Evolutionary conservation across 1,140 invertebrate genomes (phyloP), one percentile per base, ranked within the genome.

Genomic region (Acromyrmex echinatior): DNA sequence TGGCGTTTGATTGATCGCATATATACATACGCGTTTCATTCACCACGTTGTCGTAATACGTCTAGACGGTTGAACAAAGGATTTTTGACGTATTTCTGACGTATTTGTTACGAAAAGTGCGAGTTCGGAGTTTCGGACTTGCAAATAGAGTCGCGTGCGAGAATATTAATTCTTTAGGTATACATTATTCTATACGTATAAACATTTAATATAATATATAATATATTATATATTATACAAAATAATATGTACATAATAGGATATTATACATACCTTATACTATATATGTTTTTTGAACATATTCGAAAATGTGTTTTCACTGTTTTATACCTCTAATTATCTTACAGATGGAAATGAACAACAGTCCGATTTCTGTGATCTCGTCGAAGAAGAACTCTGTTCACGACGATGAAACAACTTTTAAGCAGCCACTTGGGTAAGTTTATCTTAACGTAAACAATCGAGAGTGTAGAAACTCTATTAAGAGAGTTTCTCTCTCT

Each of bases 291-390:
- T 71, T 39, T 45, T 0, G 18, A n/a, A 21, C 68, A n/a, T 25
- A 21, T 31, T 74, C 16, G 1, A 18, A 49, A 68, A 39, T 60
- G 1, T 58, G 1, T 58, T 80, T 63, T 74, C 9, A 63, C 2
- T 79, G 16, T 60, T 18, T 49, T 6, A 63, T 71, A 56, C 58
- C 45, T 28, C 35, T 68, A 45, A 68, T 51, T 51, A 70, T 84
- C 3, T 93, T 93, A 10, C 79, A 95, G 94, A 95, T 95, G 95
- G 95, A 95, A 91, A 88, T 95, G 88, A 92, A 94, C 60, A 93
- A 89, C 53, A 94, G 89, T 87, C 88, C 91, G 31, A 86, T 86
- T 77, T 79, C 78, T 25, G 76, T 73, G 82, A 90, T 88, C 70
- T 86, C 90, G 66, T 74, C 88, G 63, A 92, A 93, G 71, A 94